phyloP scores from a whole-genome alignment of 2,888 invertebrate genomes.

The Noctua janthe region DNA sequence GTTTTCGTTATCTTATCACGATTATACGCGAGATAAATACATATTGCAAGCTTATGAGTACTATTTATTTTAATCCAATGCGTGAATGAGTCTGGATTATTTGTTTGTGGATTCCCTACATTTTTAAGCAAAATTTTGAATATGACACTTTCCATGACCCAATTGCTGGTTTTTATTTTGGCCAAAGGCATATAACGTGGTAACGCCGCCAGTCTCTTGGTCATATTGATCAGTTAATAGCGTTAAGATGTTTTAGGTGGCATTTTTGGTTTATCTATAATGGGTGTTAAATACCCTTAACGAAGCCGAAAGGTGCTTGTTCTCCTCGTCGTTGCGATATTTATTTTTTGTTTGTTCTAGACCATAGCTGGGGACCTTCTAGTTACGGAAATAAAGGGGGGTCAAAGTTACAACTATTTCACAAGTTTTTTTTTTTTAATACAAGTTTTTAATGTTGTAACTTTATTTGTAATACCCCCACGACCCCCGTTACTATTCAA shows the following conservation, averaged over 20 bases:
- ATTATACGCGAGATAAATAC: slow-evolving; percentile 19
- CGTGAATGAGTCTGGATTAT: neutral
- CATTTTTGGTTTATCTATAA: neutral
- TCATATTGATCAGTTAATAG: neutral
- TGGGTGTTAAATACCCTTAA: too few species aligned
- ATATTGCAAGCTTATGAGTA: slow-evolving; percentile 5
- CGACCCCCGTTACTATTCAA: too few species aligned
- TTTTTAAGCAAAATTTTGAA: neutral
- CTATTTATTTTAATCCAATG: slow-evolving; percentile 6
- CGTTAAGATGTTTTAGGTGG: neutral
- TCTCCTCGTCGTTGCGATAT: too few species aligned
- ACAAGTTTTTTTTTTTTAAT: too few species aligned
- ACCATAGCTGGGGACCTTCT: too few species aligned
- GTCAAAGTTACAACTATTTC: too few species aligned
- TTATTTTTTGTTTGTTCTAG: too few species aligned
- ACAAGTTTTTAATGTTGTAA: too few species aligned
- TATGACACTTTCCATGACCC: neutral
- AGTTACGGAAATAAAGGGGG: too few species aligned
- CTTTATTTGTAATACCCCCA: too few species aligned
- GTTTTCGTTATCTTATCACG: slow-evolving; percentile 34
- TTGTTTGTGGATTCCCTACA: neutral
- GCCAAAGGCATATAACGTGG: neutral
- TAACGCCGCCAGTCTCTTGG: neutral
- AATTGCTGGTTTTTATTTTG: neutral
- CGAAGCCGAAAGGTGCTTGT: too few species aligned